Conservation (phyloP, 2,888 invertebrate species). For the Operophtera brumata region DNA sequence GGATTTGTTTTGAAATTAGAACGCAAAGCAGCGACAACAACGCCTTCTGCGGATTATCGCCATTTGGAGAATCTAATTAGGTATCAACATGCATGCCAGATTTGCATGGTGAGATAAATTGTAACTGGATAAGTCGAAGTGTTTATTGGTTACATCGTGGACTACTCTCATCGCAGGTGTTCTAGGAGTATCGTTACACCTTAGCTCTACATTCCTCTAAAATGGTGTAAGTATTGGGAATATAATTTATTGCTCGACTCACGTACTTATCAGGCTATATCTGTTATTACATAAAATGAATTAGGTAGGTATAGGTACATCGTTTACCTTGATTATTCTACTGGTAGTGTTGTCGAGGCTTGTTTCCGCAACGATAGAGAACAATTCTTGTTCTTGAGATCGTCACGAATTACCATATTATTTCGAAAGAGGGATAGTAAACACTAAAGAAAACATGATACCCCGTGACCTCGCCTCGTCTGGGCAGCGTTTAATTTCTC, state of each 20-base stretch:
- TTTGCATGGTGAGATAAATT: conserved; percentile 16
- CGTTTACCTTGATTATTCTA: background rate
- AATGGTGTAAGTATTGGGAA: background rate
- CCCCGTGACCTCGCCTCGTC: conserved; percentile 56
- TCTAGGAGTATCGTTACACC: too few species aligned
- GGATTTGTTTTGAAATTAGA: conserved; percentile 80
- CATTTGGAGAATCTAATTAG: conserved; percentile 68
- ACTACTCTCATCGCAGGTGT: background rate
- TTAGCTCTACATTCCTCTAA: background rate
- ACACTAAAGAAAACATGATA: conserved; percentile 64
- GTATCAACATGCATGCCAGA: conserved; percentile 30
- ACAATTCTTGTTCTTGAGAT: conserved; percentile 3
- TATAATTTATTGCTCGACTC: background rate
- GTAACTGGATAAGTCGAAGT: background rate
- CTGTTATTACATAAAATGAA: background rate
- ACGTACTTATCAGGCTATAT: background rate
- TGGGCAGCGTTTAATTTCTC: conserved; percentile 67
- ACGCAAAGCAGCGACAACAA: conserved; percentile 66
- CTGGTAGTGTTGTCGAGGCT: background rate
- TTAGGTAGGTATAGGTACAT: background rate
- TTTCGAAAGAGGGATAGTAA: conserved; percentile 40
- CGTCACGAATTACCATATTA: conserved; percentile 14
- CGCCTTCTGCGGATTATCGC: conserved; percentile 72
- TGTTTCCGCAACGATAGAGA: background rate
- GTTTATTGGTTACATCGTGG: background rate